Conservation (phyloP, 2,888 invertebrate genomes). For the Bruchidius siliquastri region DNA sequence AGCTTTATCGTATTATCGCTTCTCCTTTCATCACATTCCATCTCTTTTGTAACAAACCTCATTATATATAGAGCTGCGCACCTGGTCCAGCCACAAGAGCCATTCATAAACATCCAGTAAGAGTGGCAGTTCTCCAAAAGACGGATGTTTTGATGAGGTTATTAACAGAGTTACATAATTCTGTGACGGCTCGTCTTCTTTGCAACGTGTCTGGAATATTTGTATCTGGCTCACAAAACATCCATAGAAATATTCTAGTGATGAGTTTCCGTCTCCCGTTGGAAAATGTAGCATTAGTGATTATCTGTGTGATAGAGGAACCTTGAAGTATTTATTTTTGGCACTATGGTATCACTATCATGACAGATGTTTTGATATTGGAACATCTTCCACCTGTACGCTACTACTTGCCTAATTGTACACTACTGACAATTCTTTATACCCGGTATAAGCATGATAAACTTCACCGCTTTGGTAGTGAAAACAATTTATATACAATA, state of each 20-base stretch:
- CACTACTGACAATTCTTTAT: no score
- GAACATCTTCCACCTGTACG: no score
- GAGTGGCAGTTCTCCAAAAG: not conserved
- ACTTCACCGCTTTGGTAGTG: no score
- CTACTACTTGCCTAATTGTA: no score
- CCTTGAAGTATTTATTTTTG: no score
- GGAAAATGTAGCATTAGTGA: no score
- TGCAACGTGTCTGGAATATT: not conserved
- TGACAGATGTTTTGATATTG: no score
- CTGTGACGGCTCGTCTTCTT: not conserved
- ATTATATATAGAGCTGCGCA: not conserved
- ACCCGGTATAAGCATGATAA: no score
- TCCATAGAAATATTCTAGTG: not conserved
- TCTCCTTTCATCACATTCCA: no score
- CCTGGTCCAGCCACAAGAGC: not conserved
- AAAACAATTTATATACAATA: no score
- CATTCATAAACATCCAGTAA: not conserved
- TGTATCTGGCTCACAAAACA: not conserved
- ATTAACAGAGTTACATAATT: not conserved
- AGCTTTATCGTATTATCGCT: not conserved
- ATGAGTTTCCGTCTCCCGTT: not conserved
- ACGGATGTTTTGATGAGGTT: not conserved
- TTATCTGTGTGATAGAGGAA: no score
- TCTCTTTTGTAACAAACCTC: not conserved
- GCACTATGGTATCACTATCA: no score